phyloP scores from a whole-genome alignment of 2,888 invertebrate species.

The Tipula confusa region DNA sequence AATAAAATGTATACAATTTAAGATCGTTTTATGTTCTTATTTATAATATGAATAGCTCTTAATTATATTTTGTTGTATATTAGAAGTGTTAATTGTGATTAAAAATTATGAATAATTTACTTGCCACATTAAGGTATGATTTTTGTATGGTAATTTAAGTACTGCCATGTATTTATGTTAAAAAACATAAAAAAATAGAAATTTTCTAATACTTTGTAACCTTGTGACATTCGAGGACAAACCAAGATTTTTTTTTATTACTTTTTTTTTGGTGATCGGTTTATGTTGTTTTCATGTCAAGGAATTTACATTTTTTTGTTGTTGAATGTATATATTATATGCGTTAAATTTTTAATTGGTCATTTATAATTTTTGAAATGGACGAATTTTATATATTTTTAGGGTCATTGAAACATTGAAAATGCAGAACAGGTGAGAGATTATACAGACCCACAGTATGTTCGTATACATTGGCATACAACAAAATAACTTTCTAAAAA shows the following conservation, averaged over 20 bases:
- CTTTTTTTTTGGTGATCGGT: slow-evolving; percentile 26
- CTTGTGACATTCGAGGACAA: slow-evolving; percentile 30
- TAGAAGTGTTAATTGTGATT: not conserved
- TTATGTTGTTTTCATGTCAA: slow-evolving; percentile 28
- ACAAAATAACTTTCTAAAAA: not conserved
- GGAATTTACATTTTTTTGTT: slow-evolving; percentile 25
- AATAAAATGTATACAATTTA: not conserved
- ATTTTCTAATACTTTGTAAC: not conserved
- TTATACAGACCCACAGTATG: not conserved
- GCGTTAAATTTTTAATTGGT: slow-evolving; percentile 17
- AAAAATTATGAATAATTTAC: slow-evolving; percentile 4
- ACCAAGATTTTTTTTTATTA: not conserved
- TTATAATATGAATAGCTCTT: not conserved
- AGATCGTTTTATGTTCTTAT: not conserved
- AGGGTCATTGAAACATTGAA: slow-evolving; percentile 30
- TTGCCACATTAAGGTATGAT: slow-evolving; percentile 17
- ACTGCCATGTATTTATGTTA: not conserved
- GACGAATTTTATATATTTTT: slow-evolving; percentile 29
- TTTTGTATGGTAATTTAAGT: not conserved
- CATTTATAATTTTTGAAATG: not conserved
- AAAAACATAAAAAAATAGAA: slow-evolving; percentile 7
- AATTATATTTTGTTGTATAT: not conserved
- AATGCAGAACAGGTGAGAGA: slow-evolving; percentile 29
- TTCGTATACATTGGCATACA: not conserved
- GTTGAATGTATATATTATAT: not conserved